A percentile compares a stretch with the other conserved stretches of the same genome.
phyloP scores from a whole-genome alignment of 2,888 invertebrate genomes.

The Tortricodes alternella region DNA sequence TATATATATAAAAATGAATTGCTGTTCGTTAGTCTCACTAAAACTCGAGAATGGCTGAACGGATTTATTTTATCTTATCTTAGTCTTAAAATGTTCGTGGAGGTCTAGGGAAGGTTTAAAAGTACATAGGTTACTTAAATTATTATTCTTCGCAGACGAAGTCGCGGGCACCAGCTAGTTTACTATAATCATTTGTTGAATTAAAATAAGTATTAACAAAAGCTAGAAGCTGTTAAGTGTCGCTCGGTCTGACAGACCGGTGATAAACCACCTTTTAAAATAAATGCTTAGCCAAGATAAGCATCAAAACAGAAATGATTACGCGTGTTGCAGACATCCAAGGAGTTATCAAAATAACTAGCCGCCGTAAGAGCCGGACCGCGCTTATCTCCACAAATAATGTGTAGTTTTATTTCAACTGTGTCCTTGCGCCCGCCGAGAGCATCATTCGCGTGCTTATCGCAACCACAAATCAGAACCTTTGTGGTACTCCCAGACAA shows the following conservation, averaged over 20 bases:
- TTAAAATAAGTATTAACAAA: background rate
- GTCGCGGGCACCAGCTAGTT: background rate
- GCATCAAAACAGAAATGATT: constrained; percentile 26
- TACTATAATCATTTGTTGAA: background rate
- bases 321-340: constrained; percentile 21
- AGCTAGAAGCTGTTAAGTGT: constrained; percentile 1
- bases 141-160: too few species aligned
- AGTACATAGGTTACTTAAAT: too few species aligned
- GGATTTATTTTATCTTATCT: too few species aligned
- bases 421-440: constrained; percentile 66
- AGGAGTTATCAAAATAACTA: constrained; percentile 50
- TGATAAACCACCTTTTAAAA: constrained; percentile 27
- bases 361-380: constrained; percentile 48
- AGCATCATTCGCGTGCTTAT: constrained; percentile 72
- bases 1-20: too few species aligned
- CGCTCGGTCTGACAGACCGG: background rate
- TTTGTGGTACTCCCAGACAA: constrained; percentile 59
- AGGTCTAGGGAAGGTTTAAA: too few species aligned
- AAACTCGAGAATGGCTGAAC: too few species aligned
- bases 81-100: too few species aligned
- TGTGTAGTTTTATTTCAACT: constrained; percentile 66
- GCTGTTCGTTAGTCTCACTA: too few species aligned
- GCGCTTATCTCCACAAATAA: constrained; percentile 56
- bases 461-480: constrained; percentile 71
- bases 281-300: constrained; percentile 27